A percentile compares a stretch with the other conserved stretches of the same genome.
phyloP scores from a whole-genome alignment of 2,113 vertebrate genomes.

The Periophthalmodon schlosseri region DNA sequence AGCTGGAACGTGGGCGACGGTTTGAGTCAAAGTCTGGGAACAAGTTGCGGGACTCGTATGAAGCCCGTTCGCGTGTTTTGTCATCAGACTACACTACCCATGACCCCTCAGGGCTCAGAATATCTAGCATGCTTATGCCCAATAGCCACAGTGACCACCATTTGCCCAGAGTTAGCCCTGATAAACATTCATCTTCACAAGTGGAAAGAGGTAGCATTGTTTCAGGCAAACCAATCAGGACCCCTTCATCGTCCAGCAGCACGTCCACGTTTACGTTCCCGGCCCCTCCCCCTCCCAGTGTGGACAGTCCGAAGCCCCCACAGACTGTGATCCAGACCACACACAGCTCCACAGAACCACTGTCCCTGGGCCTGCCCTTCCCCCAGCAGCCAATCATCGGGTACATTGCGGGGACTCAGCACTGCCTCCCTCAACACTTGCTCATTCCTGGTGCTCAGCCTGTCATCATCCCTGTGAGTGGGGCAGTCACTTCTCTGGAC shows the following conservation, averaged over 20 bases:
- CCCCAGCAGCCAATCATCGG: constrained; percentile 90
- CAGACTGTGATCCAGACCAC: constrained; percentile 96
- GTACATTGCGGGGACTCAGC: constrained; percentile 82
- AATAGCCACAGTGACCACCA: constrained; percentile 84
- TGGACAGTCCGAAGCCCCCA: constrained; percentile 85
- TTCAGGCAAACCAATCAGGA: constrained; percentile 84
- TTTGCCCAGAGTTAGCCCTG: constrained; percentile 75
- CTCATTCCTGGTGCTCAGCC: constrained; percentile 92
- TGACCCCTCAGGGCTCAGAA: constrained; percentile 83
- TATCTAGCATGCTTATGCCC: constrained; percentile 91
- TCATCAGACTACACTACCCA: constrained; percentile 84
- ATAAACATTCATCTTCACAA: constrained; percentile 81
- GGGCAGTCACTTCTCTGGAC: constrained; percentile 77
- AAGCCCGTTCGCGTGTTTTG: constrained; percentile 86
- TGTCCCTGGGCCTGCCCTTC: constrained; percentile 89
- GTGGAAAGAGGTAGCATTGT: constrained; percentile 82
- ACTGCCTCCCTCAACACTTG: constrained; percentile 88
- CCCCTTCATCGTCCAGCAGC: constrained; percentile 72
- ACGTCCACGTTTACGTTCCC: constrained; percentile 77
- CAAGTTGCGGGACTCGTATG: constrained; percentile 79
- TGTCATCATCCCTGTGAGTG: constrained; percentile 89
- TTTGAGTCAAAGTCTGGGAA: constrained; percentile 71
- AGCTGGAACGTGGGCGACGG: constrained; percentile 84
- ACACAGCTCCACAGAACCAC: constrained; percentile 85
- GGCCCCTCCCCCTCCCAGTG: constrained; percentile 79